phyloP scores from a whole-genome alignment of 2,113 vertebrate species.

The Mirounga angustirostris region DNA sequence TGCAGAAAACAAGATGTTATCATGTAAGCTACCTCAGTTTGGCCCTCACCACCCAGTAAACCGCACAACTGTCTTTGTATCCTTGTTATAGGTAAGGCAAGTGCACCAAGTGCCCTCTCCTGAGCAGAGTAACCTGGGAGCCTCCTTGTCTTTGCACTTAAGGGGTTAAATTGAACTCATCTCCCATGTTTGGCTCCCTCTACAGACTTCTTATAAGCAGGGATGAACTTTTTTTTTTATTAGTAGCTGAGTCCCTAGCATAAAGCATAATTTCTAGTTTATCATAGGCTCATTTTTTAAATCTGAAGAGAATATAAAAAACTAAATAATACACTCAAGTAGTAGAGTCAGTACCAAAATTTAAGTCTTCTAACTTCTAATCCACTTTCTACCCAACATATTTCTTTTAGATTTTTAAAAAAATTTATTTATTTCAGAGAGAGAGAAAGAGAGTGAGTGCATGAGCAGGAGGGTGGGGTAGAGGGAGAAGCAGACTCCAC shows the following conservation, averaged over 20 bases:
- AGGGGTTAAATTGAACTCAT: neutral
- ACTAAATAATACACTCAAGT: neutral
- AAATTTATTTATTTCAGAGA: neutral
- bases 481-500: neutral
- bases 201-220: neutral
- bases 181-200: neutral
- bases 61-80: neutral
- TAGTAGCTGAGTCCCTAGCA: neutral
- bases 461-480: neutral
- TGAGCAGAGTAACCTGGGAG: neutral
- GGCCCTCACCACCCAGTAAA: neutral
- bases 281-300: neutral
- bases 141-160: neutral
- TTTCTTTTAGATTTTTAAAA: neutral
- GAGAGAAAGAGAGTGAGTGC: neutral
- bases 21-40: neutral
- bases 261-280: neutral
- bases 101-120: neutral
- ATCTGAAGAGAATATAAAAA: neutral
- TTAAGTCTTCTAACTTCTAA: neutral
- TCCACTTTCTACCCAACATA: neutral
- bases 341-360: neutral
- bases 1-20: neutral
- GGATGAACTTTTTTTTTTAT: neutral
- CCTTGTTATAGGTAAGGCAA: neutral